Percentiles rank a stretch among this genome's conserved stretches.
phyloP scores from a whole-genome alignment of 2,888 invertebrate genomes.

The Xestoiulus laeticollis region DNA sequence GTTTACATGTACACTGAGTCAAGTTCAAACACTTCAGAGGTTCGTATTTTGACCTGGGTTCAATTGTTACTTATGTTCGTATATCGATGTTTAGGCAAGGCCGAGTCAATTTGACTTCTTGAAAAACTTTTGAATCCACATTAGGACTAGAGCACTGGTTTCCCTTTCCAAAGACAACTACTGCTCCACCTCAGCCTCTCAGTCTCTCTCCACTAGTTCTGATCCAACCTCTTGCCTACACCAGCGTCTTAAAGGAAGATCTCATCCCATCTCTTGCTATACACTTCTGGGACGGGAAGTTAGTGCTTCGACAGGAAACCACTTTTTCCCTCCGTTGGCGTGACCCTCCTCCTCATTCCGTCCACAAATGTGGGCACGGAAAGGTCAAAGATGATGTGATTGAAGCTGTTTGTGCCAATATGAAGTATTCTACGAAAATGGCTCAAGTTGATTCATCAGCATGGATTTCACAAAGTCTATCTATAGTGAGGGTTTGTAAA shows the following conservation, averaged over 20 bases:
- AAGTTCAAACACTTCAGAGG: slow-evolving; percentile 35
- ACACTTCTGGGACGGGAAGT: slow-evolving; percentile 39
- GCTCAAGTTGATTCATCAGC: not conserved
- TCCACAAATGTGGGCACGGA: not conserved
- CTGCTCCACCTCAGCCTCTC: not conserved
- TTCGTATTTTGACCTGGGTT: slow-evolving; percentile 29
- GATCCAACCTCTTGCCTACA: slow-evolving; percentile 41
- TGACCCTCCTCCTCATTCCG: slow-evolving; percentile 41
- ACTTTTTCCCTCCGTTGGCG: slow-evolving; percentile 11
- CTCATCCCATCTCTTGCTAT: slow-evolving; percentile 36
- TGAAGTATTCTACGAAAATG: not conserved
- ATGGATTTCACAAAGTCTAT: not conserved
- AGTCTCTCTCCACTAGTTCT: slow-evolving; percentile 34
- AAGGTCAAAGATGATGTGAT: slow-evolving; percentile 1
- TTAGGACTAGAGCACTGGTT: slow-evolving; percentile 40
- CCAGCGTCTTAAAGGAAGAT: slow-evolving; percentile 40
- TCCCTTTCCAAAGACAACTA: not conserved
- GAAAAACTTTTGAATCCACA: slow-evolving; percentile 28
- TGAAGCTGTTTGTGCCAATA: not conserved
- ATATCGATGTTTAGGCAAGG: not conserved
- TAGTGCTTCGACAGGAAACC: slow-evolving; percentile 1
- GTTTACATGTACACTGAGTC: slow-evolving; percentile 35
- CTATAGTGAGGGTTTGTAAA: not conserved
- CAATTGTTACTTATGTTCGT: not conserved
- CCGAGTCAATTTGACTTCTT: slow-evolving; percentile 7